Evolutionary conservation across 2,797 vertebrate genomes (phyloP).

Genomic region (Malurus splendens): DNA sequence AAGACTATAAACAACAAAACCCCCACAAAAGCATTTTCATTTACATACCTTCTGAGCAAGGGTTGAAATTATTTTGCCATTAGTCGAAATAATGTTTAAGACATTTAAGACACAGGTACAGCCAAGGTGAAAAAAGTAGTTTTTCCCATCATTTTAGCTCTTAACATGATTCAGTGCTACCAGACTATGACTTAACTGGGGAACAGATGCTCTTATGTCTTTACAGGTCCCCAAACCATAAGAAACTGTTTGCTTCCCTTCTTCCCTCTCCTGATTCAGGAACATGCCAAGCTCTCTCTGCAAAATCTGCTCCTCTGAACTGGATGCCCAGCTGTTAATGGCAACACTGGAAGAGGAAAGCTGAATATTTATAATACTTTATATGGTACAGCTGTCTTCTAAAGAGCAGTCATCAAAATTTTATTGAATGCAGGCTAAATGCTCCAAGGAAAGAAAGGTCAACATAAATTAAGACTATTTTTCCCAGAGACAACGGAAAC

Average conservation of each 20-base stretch:
- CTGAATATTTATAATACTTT: slow-evolving; percentile 82
- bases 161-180: slow-evolving; percentile 71
- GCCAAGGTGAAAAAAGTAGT: slow-evolving; percentile 65
- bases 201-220: slow-evolving; percentile 76
- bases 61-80: slow-evolving; percentile 35
- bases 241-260: slow-evolving; percentile 69
- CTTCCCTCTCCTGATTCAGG: slow-evolving; percentile 70
- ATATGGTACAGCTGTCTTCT: slow-evolving; percentile 79
- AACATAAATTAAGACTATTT: slow-evolving; percentile 76
- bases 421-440: slow-evolving; percentile 75
- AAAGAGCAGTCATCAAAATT: slow-evolving; percentile 82
- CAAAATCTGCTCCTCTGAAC: slow-evolving; percentile 75
- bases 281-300: slow-evolving; percentile 69
- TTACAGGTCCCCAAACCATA: slow-evolving; percentile 75
- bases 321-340: slow-evolving; percentile 82
- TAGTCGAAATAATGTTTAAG: slow-evolving; percentile 24
- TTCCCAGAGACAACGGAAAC: slow-evolving; percentile 66
- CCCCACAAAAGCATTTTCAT: not conserved
- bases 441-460: slow-evolving; percentile 78
- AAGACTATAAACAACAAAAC: not conserved
- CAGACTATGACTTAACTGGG: slow-evolving; percentile 68
- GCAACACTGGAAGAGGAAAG: slow-evolving; percentile 72
- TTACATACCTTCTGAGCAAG: slow-evolving; percentile 37
- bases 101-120: slow-evolving; percentile 37
- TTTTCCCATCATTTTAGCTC: slow-evolving; percentile 60